phyloP scores from a whole-genome alignment of 2,888 invertebrate genomes.

The Cynaeus angustus region DNA sequence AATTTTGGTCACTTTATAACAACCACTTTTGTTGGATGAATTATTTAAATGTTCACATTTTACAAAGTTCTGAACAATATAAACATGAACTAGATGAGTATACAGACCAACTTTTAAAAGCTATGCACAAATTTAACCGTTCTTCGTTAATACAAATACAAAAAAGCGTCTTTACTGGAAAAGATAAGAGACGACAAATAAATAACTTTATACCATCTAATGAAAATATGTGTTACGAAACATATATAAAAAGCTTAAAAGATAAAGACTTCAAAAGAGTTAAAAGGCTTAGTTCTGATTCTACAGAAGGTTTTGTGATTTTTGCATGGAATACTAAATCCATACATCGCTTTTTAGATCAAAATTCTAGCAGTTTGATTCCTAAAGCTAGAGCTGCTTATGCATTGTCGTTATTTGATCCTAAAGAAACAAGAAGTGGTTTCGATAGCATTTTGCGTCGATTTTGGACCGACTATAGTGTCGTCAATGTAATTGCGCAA shows the following conservation, averaged over 20 bases:
- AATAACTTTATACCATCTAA: no score
- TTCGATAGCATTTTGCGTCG: neutral
- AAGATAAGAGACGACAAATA: no score
- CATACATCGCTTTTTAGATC: neutral
- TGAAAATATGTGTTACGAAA: no score
- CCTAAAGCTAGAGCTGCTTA: slow-evolving; percentile 9
- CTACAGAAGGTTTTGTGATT: slow-evolving; percentile 6
- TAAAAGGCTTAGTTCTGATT: slow-evolving; percentile 1
- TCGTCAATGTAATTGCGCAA: slow-evolving; percentile 6
- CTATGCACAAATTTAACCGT: neutral
- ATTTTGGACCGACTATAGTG: slow-evolving; percentile 5
- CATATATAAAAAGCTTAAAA: no score
- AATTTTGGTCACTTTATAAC: slow-evolving; percentile 6
- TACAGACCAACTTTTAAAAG: neutral
- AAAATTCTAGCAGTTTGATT: neutral
- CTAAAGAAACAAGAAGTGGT: neutral
- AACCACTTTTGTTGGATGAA: neutral
- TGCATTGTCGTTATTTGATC: neutral
- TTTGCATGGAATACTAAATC: slow-evolving; percentile 3
- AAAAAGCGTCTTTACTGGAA: neutral
- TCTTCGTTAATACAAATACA: neutral
- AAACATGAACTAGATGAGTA: slow-evolving; percentile 13
- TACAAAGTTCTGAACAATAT: slow-evolving; percentile 1
- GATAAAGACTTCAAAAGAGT: no score
- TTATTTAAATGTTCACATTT: slow-evolving; percentile 6